phyloP scores from a whole-genome alignment of 2,113 vertebrate genomes.

The Lanius ludovicianus region DNA sequence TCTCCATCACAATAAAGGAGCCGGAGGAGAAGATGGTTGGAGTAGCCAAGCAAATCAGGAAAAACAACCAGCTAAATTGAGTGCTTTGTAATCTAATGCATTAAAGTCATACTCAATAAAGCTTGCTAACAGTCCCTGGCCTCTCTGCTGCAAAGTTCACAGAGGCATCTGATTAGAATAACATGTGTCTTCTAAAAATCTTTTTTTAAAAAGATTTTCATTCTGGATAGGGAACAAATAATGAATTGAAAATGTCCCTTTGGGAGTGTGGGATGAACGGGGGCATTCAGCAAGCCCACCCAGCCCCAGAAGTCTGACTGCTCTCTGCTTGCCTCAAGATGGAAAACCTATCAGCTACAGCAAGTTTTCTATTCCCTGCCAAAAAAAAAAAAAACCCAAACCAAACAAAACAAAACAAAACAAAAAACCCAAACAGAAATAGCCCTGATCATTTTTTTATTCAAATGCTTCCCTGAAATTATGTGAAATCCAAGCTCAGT shows the following conservation, averaged over 20 bases:
- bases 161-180: slow-evolving; percentile 20
- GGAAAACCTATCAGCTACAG: neutral
- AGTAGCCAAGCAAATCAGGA: slow-evolving; percentile 48
- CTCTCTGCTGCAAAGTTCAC: slow-evolving; percentile 31
- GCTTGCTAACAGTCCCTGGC: slow-evolving; percentile 23
- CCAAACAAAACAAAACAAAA: too few relatives aligned
- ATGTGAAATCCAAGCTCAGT: neutral
- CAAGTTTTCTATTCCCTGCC: neutral
- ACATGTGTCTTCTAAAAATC: slow-evolving; percentile 28
- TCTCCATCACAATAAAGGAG: slow-evolving; percentile 13
- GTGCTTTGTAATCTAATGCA: slow-evolving; percentile 65
- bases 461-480: neutral
- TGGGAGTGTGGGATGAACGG: neutral
- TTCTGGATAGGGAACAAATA: neutral
- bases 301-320: neutral
- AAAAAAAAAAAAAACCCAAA: neutral
- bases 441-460: neutral
- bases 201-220: neutral
- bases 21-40: neutral
- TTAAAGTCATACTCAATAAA: slow-evolving; percentile 61
- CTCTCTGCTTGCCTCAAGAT: neutral
- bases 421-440: neutral
- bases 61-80: slow-evolving; percentile 60
- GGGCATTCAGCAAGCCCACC: neutral
- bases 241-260: neutral